Evolutionary conservation across 2,888 invertebrate genomes (phyloP).

Genomic region (Prosapia bicincta): DNA sequence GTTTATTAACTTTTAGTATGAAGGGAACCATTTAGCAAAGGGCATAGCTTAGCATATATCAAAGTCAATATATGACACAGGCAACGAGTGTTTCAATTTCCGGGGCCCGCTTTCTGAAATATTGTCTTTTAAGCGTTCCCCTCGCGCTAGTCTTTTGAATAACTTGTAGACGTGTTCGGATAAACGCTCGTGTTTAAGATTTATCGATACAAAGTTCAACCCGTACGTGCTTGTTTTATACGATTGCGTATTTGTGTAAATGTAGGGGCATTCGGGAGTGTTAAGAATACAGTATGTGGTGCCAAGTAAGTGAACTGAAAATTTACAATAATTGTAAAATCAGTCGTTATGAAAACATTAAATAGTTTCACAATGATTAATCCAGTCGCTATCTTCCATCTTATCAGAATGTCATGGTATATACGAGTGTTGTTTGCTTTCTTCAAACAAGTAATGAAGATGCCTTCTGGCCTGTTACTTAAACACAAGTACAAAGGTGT

Average conservation of each 20-base stretch:
- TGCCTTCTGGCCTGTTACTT: too few species aligned
- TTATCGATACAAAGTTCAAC: background rate
- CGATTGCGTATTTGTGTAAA: background rate
- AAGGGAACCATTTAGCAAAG: background rate
- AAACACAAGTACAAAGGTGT: too few species aligned
- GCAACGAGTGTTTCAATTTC: slow-evolving; percentile 17
- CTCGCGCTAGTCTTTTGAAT: background rate
- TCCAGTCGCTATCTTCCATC: too few species aligned
- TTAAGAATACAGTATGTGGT: too few species aligned
- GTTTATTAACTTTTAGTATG: background rate
- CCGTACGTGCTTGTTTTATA: background rate
- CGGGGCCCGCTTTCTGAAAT: slow-evolving; percentile 15
- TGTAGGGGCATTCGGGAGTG: background rate
- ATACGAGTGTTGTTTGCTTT: too few species aligned
- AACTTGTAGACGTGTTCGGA: background rate
- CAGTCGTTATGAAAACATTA: too few species aligned
- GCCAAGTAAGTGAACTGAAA: too few species aligned
- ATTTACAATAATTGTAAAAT: too few species aligned
- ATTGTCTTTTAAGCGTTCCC: slow-evolving; percentile 13
- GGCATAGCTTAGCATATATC: background rate
- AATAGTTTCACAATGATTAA: too few species aligned
- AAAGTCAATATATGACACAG: background rate
- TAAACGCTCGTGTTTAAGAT: background rate
- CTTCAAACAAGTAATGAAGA: too few species aligned
- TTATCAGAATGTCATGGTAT: too few species aligned